These are phyloP conservation scores for Callocephalon fimbriatum DNA, from an alignment of 2,113 vertebrate species.

Conservation along the genomic window DNA sequence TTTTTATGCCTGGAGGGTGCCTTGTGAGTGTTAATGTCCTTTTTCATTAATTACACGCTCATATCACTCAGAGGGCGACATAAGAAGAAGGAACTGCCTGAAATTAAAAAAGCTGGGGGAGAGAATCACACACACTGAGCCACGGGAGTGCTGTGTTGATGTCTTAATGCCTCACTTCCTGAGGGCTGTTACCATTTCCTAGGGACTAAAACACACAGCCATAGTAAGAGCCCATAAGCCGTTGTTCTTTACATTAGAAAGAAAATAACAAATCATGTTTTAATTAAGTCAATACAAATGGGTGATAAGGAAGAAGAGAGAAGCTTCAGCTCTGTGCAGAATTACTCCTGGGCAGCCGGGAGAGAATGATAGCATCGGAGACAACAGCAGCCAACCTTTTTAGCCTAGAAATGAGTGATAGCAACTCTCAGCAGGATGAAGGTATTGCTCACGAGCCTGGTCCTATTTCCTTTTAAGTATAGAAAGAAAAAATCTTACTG, in stretches of 20 bases:
- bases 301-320: not conserved
- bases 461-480: not conserved
- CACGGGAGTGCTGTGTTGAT: not conserved
- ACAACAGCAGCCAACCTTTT: not conserved
- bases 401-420: not conserved
- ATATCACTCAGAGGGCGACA: not conserved
- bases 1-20: slow-evolving; percentile 23
- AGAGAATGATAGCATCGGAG: not conserved
- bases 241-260: not conserved
- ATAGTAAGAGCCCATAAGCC: not conserved
- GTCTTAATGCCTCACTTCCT: slow-evolving; percentile 22
- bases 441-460: not conserved
- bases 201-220: not conserved
- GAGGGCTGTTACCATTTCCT: not conserved
- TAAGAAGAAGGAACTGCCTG: slow-evolving; percentile 33
- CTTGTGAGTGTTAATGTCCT: slow-evolving; percentile 20
- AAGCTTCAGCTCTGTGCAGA: not conserved
- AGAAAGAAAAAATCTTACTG: not conserved
- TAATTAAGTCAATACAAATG: not conserved
- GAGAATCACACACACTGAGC: not conserved
- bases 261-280: not conserved
- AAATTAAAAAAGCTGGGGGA: slow-evolving; percentile 29
- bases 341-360: not conserved
- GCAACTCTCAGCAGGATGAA: not conserved
- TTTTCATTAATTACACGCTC: slow-evolving; percentile 44